Percentiles rank a stretch among this genome's conserved stretches.
Evolutionary conservation across 2,113 vertebrate species (phyloP).

Genomic region (Pterocles orientalis): DNA sequence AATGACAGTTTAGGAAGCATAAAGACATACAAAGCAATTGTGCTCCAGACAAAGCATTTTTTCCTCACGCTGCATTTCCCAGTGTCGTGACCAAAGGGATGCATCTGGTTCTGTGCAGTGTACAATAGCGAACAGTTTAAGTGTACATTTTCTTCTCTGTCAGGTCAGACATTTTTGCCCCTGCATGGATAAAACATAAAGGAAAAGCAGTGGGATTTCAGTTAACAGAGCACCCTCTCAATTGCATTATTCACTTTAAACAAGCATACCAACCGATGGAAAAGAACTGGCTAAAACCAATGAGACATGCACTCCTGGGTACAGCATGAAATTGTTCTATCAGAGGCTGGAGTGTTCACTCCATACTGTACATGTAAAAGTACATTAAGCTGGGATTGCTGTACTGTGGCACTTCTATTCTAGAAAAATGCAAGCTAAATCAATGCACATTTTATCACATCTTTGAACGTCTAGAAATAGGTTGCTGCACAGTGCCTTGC

Average conservation of each 20-base stretch:
- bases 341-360: background rate
- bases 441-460: background rate
- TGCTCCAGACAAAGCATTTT: background rate
- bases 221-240: background rate
- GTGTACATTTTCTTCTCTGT: background rate
- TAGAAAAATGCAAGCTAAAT: slow-evolving; percentile 25
- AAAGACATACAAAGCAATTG: background rate
- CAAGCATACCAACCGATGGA: background rate
- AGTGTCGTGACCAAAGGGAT: background rate
- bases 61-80: background rate
- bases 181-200: background rate
- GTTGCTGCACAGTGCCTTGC: background rate
- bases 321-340: background rate
- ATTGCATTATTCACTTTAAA: background rate
- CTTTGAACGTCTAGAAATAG: background rate
- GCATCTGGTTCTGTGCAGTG: background rate
- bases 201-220: background rate
- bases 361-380: background rate
- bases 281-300: background rate
- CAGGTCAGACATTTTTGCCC: background rate
- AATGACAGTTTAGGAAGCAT: background rate
- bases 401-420: slow-evolving; percentile 13
- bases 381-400: slow-evolving; percentile 1
- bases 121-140: background rate
- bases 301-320: background rate